Base-by-base conservation (phyloP, 2,888 invertebrate species). In the Leistus spinibarbis region DNA sequence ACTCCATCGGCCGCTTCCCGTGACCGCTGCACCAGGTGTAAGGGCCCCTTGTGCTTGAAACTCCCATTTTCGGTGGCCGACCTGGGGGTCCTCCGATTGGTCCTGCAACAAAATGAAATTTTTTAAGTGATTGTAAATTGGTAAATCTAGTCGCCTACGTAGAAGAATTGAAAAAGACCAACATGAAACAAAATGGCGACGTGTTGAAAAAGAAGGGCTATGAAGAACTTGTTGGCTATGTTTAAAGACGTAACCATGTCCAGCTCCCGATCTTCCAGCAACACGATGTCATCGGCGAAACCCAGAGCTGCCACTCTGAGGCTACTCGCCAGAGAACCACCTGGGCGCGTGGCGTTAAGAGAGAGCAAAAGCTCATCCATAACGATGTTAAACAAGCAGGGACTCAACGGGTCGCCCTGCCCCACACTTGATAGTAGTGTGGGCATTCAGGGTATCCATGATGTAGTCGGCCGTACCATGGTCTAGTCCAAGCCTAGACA, bases 361-460 rank as follows among this genome's bases (percentile, higher is more conserved):
- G 53, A 2, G 9, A 10, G 53, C 1, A 80, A 56, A 0, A 81
- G 78, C 56, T 81, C 81, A 60, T 81, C 81, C 13, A 82, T 60
- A 0, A 82, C 78, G 1, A 80, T 17, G 27, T 80, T 81, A 23
- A 82, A 81, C 0, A 80, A 68, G 0, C 79, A 1, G 0, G 81
- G 80, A 1, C 83, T 83, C 13, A 86, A 76, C 0, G 84, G 84
- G 76, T 85, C 84, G 0, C 85, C 86, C 77, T 86, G 86, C 10
- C 83, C 81, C 2, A 86, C 85, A 0, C 85, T 84, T 24, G 64
- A 81, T 62, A 65, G 60, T 72, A 2, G 82, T 81, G 3, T 78
- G 76, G 4, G 81, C 77, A 22, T 79, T 76, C 69, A 82, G 82
- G 10, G 80, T 66, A 7, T 74, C 73, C 56, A 76, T 74, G 1